A percentile compares a stretch with the other conserved stretches of the same genome.
phyloP scores from a whole-genome alignment of 1,140 invertebrate species.

The Drosophila melanogaster region DNA sequence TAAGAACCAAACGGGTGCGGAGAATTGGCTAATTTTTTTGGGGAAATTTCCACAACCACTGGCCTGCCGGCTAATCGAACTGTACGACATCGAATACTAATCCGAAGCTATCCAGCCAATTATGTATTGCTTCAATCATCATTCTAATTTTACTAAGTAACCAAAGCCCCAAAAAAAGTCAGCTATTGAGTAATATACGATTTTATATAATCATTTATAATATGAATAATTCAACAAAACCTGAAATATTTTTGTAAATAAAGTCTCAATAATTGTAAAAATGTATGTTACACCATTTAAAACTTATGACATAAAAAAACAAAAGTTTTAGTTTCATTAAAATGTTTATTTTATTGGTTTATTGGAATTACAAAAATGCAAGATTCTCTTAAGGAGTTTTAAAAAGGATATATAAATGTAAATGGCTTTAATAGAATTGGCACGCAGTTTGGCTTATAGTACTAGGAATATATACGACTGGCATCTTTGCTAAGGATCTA shows the following conservation, averaged over 20 bases:
- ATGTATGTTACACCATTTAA: too few species aligned
- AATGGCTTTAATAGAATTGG: conserved; percentile 55
- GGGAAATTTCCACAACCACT: conserved; percentile 97
- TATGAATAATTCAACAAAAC: too few species aligned
- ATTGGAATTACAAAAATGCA: not conserved
- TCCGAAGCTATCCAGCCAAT: not conserved
- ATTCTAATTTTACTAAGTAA: conserved; percentile 18
- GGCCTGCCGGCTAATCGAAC: conserved; percentile 92
- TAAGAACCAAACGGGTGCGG: conserved; percentile 98
- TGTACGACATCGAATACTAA: conserved; percentile 91
- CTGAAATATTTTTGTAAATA: not conserved
- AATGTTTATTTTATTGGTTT: conserved; percentile 21
- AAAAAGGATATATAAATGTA: not conserved
- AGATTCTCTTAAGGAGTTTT: conserved; percentile 5
- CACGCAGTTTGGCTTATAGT: conserved; percentile 55
- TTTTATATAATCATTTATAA: too few species aligned
- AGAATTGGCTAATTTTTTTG: conserved; percentile 98
- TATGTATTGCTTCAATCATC: conserved; percentile 22
- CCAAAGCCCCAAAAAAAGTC: not conserved
- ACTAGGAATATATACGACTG: conserved; percentile 54
- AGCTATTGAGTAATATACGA: too few species aligned
- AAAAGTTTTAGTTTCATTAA: not conserved
- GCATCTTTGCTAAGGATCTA: conserved; percentile 10
- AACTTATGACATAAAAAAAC: too few species aligned
- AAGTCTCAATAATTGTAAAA: not conserved